Conservation (phyloP, 2,113 vertebrate species). For the Carassius auratus region DNA sequence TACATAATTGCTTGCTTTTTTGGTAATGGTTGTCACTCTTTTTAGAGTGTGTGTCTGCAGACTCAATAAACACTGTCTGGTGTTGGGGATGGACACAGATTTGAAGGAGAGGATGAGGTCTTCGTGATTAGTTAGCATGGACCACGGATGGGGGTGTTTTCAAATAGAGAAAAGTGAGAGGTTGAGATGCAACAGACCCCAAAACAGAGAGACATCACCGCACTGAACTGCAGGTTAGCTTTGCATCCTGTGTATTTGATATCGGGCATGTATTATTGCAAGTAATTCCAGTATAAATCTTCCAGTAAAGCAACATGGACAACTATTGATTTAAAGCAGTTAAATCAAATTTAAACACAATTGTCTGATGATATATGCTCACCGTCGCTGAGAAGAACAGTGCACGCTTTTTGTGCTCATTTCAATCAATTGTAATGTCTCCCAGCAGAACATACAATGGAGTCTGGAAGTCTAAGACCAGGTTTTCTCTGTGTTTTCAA, state of each 20-base stretch:
- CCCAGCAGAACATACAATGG: neutral
- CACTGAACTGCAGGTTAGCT: constrained; percentile 3
- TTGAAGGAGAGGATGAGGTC: constrained; percentile 88
- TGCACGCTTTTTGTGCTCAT: neutral
- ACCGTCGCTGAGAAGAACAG: neutral
- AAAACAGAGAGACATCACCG: constrained; percentile 12
- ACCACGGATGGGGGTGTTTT: neutral
- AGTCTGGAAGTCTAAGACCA: neutral
- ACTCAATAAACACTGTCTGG: constrained; percentile 67
- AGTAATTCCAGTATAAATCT: neutral
- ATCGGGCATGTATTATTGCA: neutral
- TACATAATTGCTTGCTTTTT: constrained; percentile 27
- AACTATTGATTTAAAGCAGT: constrained; percentile 6
- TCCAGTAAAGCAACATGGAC: neutral
- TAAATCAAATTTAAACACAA: neutral
- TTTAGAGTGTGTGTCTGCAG: constrained; percentile 59
- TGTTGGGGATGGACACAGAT: constrained; percentile 63
- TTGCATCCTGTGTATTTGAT: neutral
- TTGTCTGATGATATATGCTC: no score
- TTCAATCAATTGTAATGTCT: neutral
- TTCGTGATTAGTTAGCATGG: constrained; percentile 71
- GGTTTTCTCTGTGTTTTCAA: no score
- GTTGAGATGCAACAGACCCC: neutral
- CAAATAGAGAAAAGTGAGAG: neutral
- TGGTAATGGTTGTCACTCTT: no score